A percentile compares a stretch with the other conserved stretches of the same genome.
phyloP scores from a whole-genome alignment of 1,140 invertebrate species.

The Conus ventricosus region DNA sequence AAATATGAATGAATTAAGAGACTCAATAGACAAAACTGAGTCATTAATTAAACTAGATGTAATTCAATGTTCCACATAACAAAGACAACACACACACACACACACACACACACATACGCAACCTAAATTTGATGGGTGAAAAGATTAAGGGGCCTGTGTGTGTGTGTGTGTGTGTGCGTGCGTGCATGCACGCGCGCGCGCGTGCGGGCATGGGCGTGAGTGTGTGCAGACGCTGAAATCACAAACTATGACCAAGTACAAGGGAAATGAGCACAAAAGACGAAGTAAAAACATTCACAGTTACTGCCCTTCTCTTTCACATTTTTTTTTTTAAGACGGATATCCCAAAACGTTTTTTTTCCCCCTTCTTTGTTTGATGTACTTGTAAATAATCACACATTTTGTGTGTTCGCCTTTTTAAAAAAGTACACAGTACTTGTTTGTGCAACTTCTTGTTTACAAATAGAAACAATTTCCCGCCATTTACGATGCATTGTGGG shows the following conservation, averaged over 20 bases:
- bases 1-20: too few relatives aligned
- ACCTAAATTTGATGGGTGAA: too few relatives aligned
- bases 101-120: too few relatives aligned
- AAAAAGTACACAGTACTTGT: background rate
- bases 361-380: too few relatives aligned
- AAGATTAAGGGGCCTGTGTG: background rate
- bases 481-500: conserved; percentile 51
- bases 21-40: too few relatives aligned
- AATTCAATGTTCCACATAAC: too few relatives aligned
- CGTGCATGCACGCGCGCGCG: conserved; percentile 11
- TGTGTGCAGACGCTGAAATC: background rate
- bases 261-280: too few relatives aligned
- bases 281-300: background rate
- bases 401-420: background rate
- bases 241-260: background rate
- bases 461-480: background rate
- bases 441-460: background rate
- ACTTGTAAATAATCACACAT: background rate
- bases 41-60: too few relatives aligned
- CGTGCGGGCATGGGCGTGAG: conserved; percentile 14
- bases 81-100: too few relatives aligned
- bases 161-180: conserved; percentile 12
- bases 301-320: background rate
- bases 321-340: background rate
- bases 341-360: background rate